Base-by-base conservation (phyloP, 1,140 invertebrate genomes). In the Lineus longissimus region DNA sequence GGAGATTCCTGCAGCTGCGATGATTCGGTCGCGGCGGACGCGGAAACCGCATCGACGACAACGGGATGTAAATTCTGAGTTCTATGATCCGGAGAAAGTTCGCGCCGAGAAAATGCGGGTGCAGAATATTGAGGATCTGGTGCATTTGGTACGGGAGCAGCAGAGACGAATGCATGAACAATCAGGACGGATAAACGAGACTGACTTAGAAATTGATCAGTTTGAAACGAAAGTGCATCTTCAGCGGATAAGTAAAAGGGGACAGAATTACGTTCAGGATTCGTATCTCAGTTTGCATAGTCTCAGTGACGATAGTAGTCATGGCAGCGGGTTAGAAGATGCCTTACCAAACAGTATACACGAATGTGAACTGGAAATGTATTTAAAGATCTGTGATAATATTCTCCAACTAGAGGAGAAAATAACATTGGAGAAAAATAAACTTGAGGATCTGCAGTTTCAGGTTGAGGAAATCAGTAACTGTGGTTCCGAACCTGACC, bases 241-340 rank as follows among this genome's bases (percentile, higher is more conserved):
- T 29, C 81, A 82, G 0, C 81, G 90, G 47, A 87, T 89, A 76
- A 85, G 88, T 64, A 87, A 90, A 71, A 86, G 90, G 67, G 91
- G 91, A 13, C 87, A 87, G 41, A 91, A 93, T 78, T 93, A 93
- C 76, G 83, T 93, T 19, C 83, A 92, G 1, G 88, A 92, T 74
- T 88, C 90, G 0, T 93, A 92, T 73, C 79, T 92, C 1, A 82
- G 33, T 36, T n/a, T 51, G 4, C 47, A 84, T 13, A 76, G 85
- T 60, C 55, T 62, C 45, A 65, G 55, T 51, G 83, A 86, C 19
- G 84, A 75, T 43, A 70, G 69, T 61, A 69, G 72, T 55, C 68
- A 70, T 59, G 71, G 63, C 19, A 51, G 71, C 43, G 56, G 77
- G 31, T 59, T 69, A 22, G 70, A 69, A 47, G 70, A 71, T 6